Evolutionary conservation across 2,797 vertebrate genomes (phyloP), one percentile per base, ranked within the genome.

Genomic region (Chelmon rostratus): DNA sequence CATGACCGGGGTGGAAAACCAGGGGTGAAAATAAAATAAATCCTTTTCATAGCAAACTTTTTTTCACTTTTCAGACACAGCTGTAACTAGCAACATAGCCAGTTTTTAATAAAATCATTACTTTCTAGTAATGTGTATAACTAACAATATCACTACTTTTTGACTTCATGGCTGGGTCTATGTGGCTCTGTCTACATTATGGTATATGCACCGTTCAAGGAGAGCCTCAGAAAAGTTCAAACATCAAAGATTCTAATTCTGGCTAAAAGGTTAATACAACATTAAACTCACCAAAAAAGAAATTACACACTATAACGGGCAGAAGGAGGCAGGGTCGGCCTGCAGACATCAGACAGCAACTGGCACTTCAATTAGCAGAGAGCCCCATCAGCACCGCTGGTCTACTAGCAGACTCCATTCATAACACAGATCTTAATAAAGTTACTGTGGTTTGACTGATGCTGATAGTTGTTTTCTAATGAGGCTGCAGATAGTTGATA

Each of bases 331-430:
- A n/a, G n/a, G n/a, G n/a, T n/a, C n/a, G n/a, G n/a, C 37, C 72
- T 15, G 23, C 11, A 67, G 68, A 79, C 62, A 33, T 61, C 49
- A 68, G 25, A 53, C 52, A 52, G 6, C 77, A 64, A 56, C 63
- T 66, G 61, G 46, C 13, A 4, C 53, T 25, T 53, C 11, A 63
- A 9, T 62, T 18, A 81, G 16, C 59, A 23, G 50, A 58, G 21
- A 46, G 2, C 31, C 47, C 6, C 2, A 3, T 23, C 3, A 19
- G 25, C 33, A 25, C n/a, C 49, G 7, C 40, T 23, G 19, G 4
- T 19, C 18, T 10, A 18, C 40, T 21, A 7, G 13, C 3, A 6
- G 8, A 19, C 40, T 6, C 58, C 5, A 31, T 31, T 21, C 5
- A 8, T 31, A 52, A 33, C 35, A 53, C 47, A 19, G 13, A 0